Base-by-base conservation (phyloP, 1,140 invertebrate genomes). In the Drosophila punjabiensis region DNA sequence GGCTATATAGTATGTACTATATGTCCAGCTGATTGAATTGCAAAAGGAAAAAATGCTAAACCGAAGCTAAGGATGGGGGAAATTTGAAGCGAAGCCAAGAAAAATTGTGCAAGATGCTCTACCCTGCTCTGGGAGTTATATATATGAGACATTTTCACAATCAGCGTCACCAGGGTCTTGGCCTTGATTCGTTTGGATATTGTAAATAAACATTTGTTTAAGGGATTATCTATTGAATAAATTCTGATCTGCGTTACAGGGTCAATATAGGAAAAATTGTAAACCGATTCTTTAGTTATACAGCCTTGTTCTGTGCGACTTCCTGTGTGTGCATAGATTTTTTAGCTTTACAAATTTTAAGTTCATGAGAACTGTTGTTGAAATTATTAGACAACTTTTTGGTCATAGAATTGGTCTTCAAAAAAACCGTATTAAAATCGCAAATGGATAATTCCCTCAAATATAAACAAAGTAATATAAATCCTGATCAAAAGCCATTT, bases 11-110 rank as follows among this genome's bases (percentile, higher is more conserved):
- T 78, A 73, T 82, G 79, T 70, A 56, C 53, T 56, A 56, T 56
- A 56, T 56, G 53, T 37, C 53, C 79, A 86, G 82, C 82, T 85
- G 82, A 85, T 85, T 85, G 82, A 85, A 85, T 85, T 85, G 82
- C 82, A 70, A 85, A 81, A 79, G 56, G 35, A 69, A 39, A 35
- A 43, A 28, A 63, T 65, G 63, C 63, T 39, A 62, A 62, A 65
- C 59, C 20, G 10, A 28, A 28, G 10, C 18, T 28, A 13, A 13
- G 10, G 30, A 33, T 28, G 33, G 56, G 56, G 18, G 41, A 73
- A 60, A 32, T 33, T 45, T 20, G 43, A 59, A 24, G 58, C 24
- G 18, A 66, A 37, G 66, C 3, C 6, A 16, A 18, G 62, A 66
- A 68, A 68, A 79, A 58, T 74, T 63, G 62, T 78, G 74, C 59